Evolutionary conservation across 2,113 vertebrate species (phyloP).

Genomic region (Aspidoscelis tigris): DNA sequence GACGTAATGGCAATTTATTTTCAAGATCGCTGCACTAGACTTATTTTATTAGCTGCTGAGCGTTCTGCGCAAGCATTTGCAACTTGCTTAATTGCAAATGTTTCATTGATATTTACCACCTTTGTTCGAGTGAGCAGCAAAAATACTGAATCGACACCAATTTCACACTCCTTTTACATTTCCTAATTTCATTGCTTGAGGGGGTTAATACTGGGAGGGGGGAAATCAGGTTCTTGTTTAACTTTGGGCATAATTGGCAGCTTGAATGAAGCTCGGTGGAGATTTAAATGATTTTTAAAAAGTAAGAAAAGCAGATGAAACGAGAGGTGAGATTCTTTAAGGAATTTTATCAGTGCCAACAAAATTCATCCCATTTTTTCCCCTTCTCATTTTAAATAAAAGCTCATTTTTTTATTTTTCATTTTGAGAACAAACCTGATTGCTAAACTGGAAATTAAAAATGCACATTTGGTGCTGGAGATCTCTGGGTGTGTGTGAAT

Average conservation of each 20-base stretch:
- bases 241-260: neutral
- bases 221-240: fast-evolving
- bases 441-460: neutral
- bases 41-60: neutral
- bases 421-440: neutral
- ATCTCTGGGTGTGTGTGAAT: neutral
- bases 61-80: neutral
- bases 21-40: too few relatives aligned
- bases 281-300: conserved; percentile 39
- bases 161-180: fast-evolving
- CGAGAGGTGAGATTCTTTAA: conserved; percentile 44
- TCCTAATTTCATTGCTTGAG: neutral
- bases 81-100: neutral
- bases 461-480: neutral
- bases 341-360: conserved; percentile 30
- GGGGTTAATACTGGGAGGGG: neutral
- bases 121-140: neutral
- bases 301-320: conserved; percentile 10
- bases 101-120: neutral
- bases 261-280: neutral
- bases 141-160: fast-evolving
- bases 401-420: conserved; percentile 12
- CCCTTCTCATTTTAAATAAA: conserved; percentile 61
- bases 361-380: conserved; percentile 44
- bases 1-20: neutral